Evolutionary conservation across 2,888 invertebrate species (phyloP).

Genomic region (Aproaerema taeniolella): DNA sequence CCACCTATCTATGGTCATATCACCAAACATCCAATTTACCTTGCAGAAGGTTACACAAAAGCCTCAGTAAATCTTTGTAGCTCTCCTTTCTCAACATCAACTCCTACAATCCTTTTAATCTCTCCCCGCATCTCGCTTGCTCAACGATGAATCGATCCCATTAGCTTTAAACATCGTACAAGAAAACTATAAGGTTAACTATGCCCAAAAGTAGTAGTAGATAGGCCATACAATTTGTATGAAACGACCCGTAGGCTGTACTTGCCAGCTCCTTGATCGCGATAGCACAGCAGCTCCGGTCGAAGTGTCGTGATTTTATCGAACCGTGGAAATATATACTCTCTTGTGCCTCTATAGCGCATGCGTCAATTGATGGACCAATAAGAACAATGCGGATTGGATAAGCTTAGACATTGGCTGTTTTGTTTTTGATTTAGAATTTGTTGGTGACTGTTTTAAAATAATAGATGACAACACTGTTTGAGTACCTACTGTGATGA

Average conservation of each 20-base stretch:
- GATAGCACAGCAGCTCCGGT: constrained; percentile 60
- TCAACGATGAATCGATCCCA: constrained; percentile 63
- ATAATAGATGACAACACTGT: no score
- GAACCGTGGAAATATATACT: constrained; percentile 49
- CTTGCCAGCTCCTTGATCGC: constrained; percentile 58
- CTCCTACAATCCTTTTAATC: constrained; percentile 35
- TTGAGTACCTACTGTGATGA: no score
- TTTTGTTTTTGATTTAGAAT: neutral
- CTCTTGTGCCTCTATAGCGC: constrained; percentile 43
- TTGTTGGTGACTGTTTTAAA: neutral
- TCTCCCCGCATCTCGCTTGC: constrained; percentile 38
- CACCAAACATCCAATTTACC: no score
- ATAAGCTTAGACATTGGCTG: constrained; percentile 15
- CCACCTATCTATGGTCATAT: no score
- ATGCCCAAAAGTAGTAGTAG: constrained; percentile 71
- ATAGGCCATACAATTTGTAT: constrained; percentile 75
- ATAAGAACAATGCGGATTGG: constrained; percentile 60
- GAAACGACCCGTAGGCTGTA: constrained; percentile 60
- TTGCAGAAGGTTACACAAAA: no score
- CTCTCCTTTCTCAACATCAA: constrained; percentile 27
- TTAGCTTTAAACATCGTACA: constrained; percentile 61
- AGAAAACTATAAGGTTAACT: constrained; percentile 71
- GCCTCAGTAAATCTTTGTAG: constrained; percentile 8
- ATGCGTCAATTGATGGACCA: constrained; percentile 65
- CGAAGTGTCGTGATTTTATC: constrained; percentile 63